These are phyloP conservation scores for Enteromius treurensis DNA, from an alignment of 2,797 vertebrate species.

Conservation along the genomic window DNA sequence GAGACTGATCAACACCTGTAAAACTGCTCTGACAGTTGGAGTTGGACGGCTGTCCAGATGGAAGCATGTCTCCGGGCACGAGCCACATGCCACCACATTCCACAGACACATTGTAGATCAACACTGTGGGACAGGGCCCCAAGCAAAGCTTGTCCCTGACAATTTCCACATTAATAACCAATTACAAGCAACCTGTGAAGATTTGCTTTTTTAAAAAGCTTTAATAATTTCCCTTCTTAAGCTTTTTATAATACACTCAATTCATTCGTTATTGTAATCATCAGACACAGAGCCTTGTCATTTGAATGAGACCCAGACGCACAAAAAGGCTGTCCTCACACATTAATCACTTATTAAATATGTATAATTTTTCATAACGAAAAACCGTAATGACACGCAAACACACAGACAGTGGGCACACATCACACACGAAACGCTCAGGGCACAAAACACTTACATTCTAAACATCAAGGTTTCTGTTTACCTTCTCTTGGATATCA, in stretches of 20 bases:
- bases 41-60: slow-evolving; percentile 70
- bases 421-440: slow-evolving; percentile 4
- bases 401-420: slow-evolving; percentile 1
- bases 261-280: slow-evolving; percentile 22
- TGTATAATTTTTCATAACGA: slow-evolving; percentile 18
- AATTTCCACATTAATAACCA: slow-evolving; percentile 39
- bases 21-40: slow-evolving; percentile 69
- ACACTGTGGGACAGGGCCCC: slow-evolving; percentile 54
- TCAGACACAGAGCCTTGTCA: not conserved
- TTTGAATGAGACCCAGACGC: slow-evolving; percentile 10
- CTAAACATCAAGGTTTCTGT: slow-evolving; percentile 86
- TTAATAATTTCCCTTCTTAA: slow-evolving; percentile 15
- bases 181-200: slow-evolving; percentile 46
- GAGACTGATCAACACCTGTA: slow-evolving; percentile 71
- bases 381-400: not conserved
- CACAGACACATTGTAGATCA: slow-evolving; percentile 60
- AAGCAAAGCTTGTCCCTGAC: slow-evolving; percentile 58
- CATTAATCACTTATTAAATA: slow-evolving; percentile 28
- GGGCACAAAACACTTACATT: slow-evolving; percentile 71
- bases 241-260: not conserved
- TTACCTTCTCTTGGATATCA: slow-evolving; percentile 94
- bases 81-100: slow-evolving; percentile 67
- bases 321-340: slow-evolving; percentile 24
- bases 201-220: not conserved
- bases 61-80: slow-evolving; percentile 69